A percentile compares a stretch with the other conserved stretches of the same genome.
These are phyloP conservation scores for Grapholita molesta DNA, from an alignment of 1,140 invertebrate genomes.

Conservation along the genomic window DNA sequence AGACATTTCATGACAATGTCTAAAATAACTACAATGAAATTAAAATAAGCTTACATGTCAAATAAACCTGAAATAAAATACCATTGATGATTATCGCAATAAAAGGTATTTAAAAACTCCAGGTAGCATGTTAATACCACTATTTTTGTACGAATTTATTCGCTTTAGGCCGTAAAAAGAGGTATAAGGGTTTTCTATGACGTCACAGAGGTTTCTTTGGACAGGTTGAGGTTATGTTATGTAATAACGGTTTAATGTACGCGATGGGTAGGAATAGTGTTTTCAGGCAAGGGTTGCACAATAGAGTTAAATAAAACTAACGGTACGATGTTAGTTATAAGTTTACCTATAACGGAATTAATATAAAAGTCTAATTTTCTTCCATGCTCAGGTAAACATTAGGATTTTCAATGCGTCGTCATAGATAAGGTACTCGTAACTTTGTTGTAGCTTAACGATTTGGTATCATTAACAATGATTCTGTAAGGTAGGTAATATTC, in stretches of 20 bases:
- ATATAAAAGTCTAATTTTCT: neutral
- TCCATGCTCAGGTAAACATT: neutral
- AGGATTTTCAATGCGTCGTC: neutral
- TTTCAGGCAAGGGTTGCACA: neutral
- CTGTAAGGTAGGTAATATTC: too few species aligned
- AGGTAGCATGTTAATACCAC: neutral
- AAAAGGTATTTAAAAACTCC: neutral
- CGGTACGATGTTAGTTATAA: neutral
- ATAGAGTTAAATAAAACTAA: neutral
- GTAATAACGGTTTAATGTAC: constrained; percentile 46
- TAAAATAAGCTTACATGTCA: neutral
- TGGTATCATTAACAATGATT: too few species aligned
- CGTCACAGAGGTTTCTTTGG: constrained; percentile 32
- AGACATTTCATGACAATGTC: too few species aligned
- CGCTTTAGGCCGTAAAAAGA: constrained; percentile 9
- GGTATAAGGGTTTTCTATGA: constrained; percentile 23
- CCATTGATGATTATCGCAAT: neutral
- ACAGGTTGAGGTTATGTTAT: constrained; percentile 57
- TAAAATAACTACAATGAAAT: neutral
- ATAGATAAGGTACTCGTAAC: too few species aligned
- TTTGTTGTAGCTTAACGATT: too few species aligned
- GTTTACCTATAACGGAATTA: neutral
- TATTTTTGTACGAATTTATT: constrained; percentile 20
- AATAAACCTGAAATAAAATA: neutral
- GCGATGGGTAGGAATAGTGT: constrained; percentile 12